phyloP scores from a whole-genome alignment of 2,888 invertebrate genomes.

The Ischnus inquisitorius region DNA sequence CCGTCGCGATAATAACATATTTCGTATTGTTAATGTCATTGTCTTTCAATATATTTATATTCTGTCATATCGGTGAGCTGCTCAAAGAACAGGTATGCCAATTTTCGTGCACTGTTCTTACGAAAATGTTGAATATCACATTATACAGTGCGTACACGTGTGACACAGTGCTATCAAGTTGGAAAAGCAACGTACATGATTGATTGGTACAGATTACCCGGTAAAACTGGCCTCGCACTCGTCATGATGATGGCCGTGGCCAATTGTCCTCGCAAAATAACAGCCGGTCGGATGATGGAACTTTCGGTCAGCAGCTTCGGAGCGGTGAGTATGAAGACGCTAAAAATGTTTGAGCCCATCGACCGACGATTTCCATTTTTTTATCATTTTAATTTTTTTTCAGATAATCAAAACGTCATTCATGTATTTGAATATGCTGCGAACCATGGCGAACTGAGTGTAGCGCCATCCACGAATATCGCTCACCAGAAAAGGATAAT shows the following conservation, averaged over 20 bases:
- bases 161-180: constrained; percentile 64
- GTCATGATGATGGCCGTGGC: constrained; percentile 75
- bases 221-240: constrained; percentile 71
- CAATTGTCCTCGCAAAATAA: constrained; percentile 75
- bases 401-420: constrained; percentile 76
- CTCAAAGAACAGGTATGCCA: constrained; percentile 76
- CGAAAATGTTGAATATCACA: neutral
- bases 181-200: constrained; percentile 76
- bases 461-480: neutral
- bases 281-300: constrained; percentile 78
- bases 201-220: constrained; percentile 77
- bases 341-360: neutral
- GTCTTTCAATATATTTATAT: constrained; percentile 79
- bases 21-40: constrained; percentile 75
- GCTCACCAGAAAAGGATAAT: neutral
- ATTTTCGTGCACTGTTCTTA: neutral
- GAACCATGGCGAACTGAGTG: constrained; percentile 59
- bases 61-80: constrained; percentile 80
- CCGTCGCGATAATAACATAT: constrained; percentile 67
- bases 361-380: neutral
- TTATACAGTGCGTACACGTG: constrained; percentile 2
- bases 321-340: constrained; percentile 73
- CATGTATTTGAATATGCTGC: constrained; percentile 76
- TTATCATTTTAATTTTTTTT: constrained; percentile 19
- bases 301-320: constrained; percentile 78